Evolutionary conservation across 2,797 vertebrate genomes (phyloP).

Genomic region (Mormyrops boulengeri): DNA sequence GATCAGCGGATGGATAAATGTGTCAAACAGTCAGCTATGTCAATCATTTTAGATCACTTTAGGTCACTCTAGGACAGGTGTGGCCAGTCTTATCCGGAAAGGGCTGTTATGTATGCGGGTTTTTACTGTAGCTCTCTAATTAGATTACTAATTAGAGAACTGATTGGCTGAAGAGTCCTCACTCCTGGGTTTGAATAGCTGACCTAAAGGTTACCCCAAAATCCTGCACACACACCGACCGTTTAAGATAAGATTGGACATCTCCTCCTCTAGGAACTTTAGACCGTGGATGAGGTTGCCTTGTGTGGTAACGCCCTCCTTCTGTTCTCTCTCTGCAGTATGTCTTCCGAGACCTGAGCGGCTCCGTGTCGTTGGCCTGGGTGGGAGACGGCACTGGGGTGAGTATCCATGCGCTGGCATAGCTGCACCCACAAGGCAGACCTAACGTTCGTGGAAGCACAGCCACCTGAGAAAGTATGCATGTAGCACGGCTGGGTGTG

Average conservation of each 20-base stretch:
- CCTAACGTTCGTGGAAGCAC: too few species aligned
- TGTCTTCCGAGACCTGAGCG: conserved; percentile 74
- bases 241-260: neutral
- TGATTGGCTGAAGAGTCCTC: neutral
- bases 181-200: neutral
- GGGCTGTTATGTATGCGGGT: neutral
- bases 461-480: neutral
- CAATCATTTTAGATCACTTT: neutral
- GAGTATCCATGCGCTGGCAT: conserved; percentile 44
- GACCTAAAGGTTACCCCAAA: neutral
- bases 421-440: neutral
- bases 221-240: neutral
- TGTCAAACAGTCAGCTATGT: neutral
- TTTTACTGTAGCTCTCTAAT: neutral
- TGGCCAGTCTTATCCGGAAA: neutral
- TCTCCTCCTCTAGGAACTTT: neutral
- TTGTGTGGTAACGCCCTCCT: neutral
- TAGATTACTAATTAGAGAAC: neutral
- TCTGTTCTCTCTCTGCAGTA: conserved; percentile 54
- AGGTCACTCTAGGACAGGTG: neutral
- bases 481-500: neutral
- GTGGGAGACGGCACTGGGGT: conserved; percentile 87
- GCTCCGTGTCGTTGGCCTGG: conserved; percentile 84
- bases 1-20: neutral
- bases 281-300: neutral